Evolutionary conservation across 2,888 invertebrate genomes (phyloP).

Genomic region (Dynastes hyllus): DNA sequence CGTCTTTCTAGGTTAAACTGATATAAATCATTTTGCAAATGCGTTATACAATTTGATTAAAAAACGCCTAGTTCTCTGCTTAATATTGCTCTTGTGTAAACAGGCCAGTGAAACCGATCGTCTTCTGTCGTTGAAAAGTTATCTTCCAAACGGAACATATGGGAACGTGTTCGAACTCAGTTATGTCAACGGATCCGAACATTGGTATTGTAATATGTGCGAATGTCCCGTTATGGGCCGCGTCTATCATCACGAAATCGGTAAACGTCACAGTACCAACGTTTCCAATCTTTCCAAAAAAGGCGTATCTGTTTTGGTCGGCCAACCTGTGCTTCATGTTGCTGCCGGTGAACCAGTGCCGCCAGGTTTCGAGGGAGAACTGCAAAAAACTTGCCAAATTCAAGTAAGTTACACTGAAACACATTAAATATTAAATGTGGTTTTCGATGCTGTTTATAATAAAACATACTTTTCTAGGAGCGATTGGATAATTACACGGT

Average conservation of each 20-base stretch:
- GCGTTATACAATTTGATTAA: no score
- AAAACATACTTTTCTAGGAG: conserved; percentile 62
- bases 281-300: conserved; percentile 55
- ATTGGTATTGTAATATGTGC: conserved; percentile 69
- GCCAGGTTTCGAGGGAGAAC: conserved; percentile 81
- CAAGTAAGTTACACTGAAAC: conserved; percentile 61
- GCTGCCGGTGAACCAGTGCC: conserved; percentile 81
- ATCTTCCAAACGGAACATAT: conserved; percentile 65
- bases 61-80: not conserved
- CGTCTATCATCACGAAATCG: conserved; percentile 68
- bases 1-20: no score
- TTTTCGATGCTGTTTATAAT: not conserved
- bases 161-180: conserved; percentile 67
- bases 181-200: conserved; percentile 65
- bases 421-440: not conserved
- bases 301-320: conserved; percentile 13
- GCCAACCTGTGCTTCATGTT: conserved; percentile 62
- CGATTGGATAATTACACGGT: conserved; percentile 74
- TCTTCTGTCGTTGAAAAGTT: conserved; percentile 64
- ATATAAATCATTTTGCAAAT: no score
- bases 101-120: conserved; percentile 67
- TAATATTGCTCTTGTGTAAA: conserved; percentile 18
- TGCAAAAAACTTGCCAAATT: conserved; percentile 68
- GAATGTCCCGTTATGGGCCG: conserved; percentile 69
- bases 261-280: conserved; percentile 65